Percentiles rank a stretch among this genome's conserved stretches.
Evolutionary conservation across 1,140 invertebrate genomes (phyloP).

Genomic region (Zaprionus ornatus): DNA sequence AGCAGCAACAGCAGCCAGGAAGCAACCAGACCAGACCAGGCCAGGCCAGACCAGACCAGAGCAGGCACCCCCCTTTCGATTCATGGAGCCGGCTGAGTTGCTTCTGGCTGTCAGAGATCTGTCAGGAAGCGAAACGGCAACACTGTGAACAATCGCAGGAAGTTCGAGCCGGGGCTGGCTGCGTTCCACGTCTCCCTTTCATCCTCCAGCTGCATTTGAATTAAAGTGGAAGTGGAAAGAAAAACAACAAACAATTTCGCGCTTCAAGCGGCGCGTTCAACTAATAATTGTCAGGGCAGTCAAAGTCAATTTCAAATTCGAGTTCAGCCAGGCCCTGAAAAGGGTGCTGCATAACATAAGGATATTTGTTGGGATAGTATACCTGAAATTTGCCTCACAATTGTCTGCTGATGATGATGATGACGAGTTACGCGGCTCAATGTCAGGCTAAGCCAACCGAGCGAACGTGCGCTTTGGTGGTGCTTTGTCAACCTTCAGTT

Average conservation of each 20-base stretch:
- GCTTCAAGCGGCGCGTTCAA: conserved; percentile 76
- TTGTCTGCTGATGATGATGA: conserved; percentile 33
- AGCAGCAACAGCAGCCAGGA: conserved; percentile 23
- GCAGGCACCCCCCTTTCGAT: conserved; percentile 32
- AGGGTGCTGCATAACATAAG: conserved; percentile 28
- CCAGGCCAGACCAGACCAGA: not conserved
- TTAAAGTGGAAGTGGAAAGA: conserved; percentile 38
- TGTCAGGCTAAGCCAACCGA: conserved; percentile 51
- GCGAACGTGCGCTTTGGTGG: too few species aligned
- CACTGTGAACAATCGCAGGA: conserved; percentile 81
- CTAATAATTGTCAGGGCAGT: conserved; percentile 81
- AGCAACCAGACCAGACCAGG: conserved; percentile 27
- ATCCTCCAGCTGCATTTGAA: conserved; percentile 61
- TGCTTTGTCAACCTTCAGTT: conserved; percentile 46
- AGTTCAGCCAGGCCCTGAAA: conserved; percentile 36
- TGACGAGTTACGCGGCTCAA: conserved; percentile 75
- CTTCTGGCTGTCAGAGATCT: conserved; percentile 74
- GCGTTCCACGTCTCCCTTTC: not conserved
- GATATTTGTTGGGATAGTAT: conserved; percentile 42
- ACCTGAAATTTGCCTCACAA: conserved; percentile 52
- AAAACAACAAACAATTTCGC: conserved; percentile 81
- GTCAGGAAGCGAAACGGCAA: conserved; percentile 60
- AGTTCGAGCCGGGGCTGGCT: conserved; percentile 49
- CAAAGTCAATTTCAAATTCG: conserved; percentile 62
- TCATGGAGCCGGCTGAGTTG: conserved; percentile 45